Percentiles rank a stretch among this genome's conserved stretches.
Conservation (phyloP, 2,888 invertebrate genomes). For the Candidula unifasciata region DNA sequence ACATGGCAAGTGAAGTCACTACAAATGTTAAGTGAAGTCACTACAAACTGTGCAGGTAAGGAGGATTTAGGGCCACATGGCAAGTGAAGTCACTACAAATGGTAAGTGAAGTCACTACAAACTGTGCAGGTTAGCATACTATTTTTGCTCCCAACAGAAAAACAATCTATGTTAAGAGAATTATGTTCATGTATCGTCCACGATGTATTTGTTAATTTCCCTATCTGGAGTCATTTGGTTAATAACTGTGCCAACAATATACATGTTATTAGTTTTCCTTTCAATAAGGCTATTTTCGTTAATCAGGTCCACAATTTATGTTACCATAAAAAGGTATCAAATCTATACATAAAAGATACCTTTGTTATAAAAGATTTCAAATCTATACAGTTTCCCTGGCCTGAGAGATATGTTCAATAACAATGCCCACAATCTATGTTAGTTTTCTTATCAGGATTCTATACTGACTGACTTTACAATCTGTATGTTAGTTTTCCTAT, state of each 20-base stretch:
- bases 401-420: neutral
- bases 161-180: neutral
- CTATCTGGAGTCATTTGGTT: neutral
- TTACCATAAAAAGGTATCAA: no score
- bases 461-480: neutral
- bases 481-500: constrained; percentile 27
- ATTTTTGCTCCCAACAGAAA: no score
- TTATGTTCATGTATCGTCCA: neutral
- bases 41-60: no score
- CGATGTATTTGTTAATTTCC: neutral
- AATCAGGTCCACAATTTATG: constrained; percentile 7
- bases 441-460: neutral
- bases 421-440: neutral
- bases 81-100: no score
- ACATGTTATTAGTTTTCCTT: neutral
- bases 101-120: no score
- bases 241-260: neutral
- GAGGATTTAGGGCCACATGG: no score
- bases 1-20: no score
- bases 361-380: no score
- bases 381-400: neutral
- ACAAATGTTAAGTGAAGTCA: no score
- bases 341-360: no score
- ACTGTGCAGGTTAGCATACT: no score
- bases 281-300: neutral